phyloP scores from a whole-genome alignment of 2,888 invertebrate genomes.

The Ornithoptera alexandrae region DNA sequence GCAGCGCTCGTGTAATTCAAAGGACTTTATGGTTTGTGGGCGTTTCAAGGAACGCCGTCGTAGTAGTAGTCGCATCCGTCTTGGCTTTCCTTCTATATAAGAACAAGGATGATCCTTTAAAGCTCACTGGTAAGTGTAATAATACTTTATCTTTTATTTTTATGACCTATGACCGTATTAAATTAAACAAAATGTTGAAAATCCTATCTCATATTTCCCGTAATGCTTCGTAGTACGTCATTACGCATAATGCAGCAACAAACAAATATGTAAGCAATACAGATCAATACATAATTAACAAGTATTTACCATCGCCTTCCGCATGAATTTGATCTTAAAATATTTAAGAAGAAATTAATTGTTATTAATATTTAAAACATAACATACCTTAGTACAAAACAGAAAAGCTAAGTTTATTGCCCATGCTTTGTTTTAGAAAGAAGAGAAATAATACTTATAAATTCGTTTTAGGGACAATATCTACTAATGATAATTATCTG shows the following conservation, averaged over 20 bases:
- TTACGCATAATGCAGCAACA: too few relatives aligned
- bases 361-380: background rate
- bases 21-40: conserved; percentile 82
- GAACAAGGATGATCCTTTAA: conserved; percentile 72
- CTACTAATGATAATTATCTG: background rate
- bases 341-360: background rate
- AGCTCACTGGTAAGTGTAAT: conserved; percentile 78
- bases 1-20: conserved; percentile 54
- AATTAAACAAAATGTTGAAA: too few relatives aligned
- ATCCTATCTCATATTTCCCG: too few relatives aligned
- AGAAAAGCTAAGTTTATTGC: background rate
- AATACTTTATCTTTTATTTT: background rate
- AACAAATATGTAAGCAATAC: too few relatives aligned
- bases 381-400: background rate
- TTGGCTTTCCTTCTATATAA: conserved; percentile 78
- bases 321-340: too few relatives aligned
- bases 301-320: too few relatives aligned
- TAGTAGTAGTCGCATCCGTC: conserved; percentile 81
- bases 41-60: conserved; percentile 85
- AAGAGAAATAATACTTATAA: background rate
- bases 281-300: too few relatives aligned
- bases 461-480: background rate
- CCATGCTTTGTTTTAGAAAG: background rate
- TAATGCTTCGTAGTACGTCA: too few relatives aligned
- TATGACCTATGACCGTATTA: background rate